Conservation (phyloP, 2,113 vertebrate genomes). For the Hylia prasina region DNA sequence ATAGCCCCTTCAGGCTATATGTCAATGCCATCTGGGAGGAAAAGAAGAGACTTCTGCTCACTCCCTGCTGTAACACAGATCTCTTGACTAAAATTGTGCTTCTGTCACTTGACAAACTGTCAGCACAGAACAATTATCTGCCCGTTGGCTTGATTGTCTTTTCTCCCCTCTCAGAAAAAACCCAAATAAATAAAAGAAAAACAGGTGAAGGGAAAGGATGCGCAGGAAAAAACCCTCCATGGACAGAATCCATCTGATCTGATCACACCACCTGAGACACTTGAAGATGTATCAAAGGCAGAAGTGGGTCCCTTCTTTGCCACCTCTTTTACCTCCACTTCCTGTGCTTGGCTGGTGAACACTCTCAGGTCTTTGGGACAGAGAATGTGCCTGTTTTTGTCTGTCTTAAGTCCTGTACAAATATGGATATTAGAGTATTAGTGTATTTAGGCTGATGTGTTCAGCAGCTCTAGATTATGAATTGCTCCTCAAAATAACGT, state of each 20-base stretch:
- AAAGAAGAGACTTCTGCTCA: conserved; percentile 32
- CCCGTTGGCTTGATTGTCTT: background rate
- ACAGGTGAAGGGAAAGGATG: background rate
- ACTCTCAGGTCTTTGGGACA: background rate
- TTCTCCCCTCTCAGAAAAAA: background rate
- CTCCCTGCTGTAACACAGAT: background rate
- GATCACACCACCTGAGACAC: background rate
- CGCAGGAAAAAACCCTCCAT: background rate
- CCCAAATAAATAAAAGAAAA: background rate
- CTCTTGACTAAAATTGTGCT: conserved; percentile 23
- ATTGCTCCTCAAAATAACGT: conserved; percentile 42
- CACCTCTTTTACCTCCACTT: background rate
- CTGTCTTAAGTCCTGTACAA: conserved; percentile 26
- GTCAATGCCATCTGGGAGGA: conserved; percentile 54
- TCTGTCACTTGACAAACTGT: conserved; percentile 34
- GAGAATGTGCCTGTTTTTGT: background rate
- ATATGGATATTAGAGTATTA: conserved; percentile 13
- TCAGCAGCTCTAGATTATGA: conserved; percentile 29
- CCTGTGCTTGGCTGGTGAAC: background rate
- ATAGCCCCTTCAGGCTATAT: conserved; percentile 55
- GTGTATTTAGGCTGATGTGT: conserved; percentile 18
- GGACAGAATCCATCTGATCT: background rate
- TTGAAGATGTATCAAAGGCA: background rate
- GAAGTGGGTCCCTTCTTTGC: background rate
- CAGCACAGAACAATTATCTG: conserved; percentile 29